A percentile compares a stretch with the other conserved stretches of the same genome.
Evolutionary conservation across 2,888 invertebrate species (phyloP).

Genomic region (Lasius platythorax): DNA sequence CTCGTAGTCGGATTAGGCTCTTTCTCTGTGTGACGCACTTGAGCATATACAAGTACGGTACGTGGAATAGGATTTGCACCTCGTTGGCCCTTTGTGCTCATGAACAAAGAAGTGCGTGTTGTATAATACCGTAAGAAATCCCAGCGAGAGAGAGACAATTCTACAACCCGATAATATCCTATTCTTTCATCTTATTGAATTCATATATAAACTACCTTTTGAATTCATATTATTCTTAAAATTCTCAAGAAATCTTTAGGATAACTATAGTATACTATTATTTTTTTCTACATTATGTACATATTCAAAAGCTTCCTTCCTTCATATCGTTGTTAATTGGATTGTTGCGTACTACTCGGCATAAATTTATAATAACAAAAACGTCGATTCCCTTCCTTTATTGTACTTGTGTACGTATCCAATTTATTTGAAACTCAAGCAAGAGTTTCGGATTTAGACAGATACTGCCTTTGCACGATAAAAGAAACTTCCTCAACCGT

Average conservation of each 20-base stretch:
- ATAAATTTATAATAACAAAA: constrained; percentile 22
- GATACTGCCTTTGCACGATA: constrained; percentile 57
- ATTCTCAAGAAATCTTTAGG: background rate
- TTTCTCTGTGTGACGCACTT: constrained; percentile 44
- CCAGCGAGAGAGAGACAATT: background rate
- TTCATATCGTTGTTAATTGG: constrained; percentile 18
- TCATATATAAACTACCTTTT: background rate
- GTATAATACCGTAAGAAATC: constrained; percentile 27
- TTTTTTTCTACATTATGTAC: background rate
- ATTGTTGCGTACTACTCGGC: background rate
- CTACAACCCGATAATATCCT: background rate
- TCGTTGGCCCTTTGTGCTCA: constrained; percentile 23
- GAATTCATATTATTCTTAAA: background rate
- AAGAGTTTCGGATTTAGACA: constrained; percentile 57
- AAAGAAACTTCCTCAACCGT: constrained; percentile 70
- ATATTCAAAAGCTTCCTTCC: background rate
- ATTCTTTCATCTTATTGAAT: constrained; percentile 1
- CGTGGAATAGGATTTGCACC: constrained; percentile 47
- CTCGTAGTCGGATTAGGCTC: constrained; percentile 36
- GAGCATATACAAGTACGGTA: constrained; percentile 17
- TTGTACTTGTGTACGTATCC: constrained; percentile 35
- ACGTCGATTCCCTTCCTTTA: constrained; percentile 32
- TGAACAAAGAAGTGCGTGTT: background rate
- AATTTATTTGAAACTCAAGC: constrained; percentile 55
- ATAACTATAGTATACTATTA: background rate